Conservation (phyloP, 1,140 invertebrate species). For the Drosophila arizonae region DNA sequence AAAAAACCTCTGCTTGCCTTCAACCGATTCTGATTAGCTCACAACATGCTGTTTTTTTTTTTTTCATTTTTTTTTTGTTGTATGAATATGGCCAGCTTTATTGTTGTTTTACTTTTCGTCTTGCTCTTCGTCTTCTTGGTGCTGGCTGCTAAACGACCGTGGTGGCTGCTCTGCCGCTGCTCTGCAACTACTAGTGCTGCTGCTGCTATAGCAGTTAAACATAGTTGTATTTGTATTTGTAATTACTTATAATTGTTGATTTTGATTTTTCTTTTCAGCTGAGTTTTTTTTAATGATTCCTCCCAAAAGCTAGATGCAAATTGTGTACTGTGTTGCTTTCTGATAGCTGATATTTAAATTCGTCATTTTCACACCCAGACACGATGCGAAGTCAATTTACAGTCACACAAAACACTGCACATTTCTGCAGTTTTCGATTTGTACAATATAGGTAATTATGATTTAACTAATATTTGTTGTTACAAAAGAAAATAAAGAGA, state of each 20-base stretch:
- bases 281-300: conserved; percentile 21
- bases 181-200: conserved; percentile 28
- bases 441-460: conserved; percentile 28
- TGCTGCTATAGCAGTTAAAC: conserved; percentile 39
- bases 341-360: conserved; percentile 28
- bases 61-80: conserved; percentile 12
- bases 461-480: conserved; percentile 44
- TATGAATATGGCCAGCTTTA: conserved; percentile 54
- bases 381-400: conserved; percentile 31
- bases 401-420: conserved; percentile 32
- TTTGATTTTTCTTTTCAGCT: conserved; percentile 27
- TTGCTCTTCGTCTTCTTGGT: conserved; percentile 48
- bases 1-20: conserved; percentile 34
- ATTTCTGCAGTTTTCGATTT: conserved; percentile 29
- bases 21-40: conserved; percentile 51
- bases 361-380: conserved; percentile 36
- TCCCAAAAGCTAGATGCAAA: conserved; percentile 33
- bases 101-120: conserved; percentile 55
- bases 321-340: conserved; percentile 22
- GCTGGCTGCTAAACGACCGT: conserved; percentile 48
- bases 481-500: conserved; percentile 31
- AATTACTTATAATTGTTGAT: conserved; percentile 45
- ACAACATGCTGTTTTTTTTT: conserved; percentile 42
- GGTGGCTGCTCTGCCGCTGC: conserved; percentile 39
- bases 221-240: conserved; percentile 33